Conservation (phyloP, 2,888 invertebrate species). For the Pseudococcus viburni region DNA sequence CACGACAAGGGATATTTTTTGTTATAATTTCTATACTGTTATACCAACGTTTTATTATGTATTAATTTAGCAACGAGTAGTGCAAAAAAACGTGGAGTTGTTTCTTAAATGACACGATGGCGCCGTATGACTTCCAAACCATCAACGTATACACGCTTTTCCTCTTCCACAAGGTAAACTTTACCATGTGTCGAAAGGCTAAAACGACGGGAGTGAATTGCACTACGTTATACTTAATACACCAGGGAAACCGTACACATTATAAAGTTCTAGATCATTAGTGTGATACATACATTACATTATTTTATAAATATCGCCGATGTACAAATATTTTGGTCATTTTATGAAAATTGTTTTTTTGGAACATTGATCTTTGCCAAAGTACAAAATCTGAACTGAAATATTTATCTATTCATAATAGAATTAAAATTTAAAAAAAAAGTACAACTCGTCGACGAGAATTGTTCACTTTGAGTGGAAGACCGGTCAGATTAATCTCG, state of each 20-base stretch:
- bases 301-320: neutral
- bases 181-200: slow-evolving; percentile 41
- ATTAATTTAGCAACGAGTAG: slow-evolving; percentile 29
- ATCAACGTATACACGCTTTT: slow-evolving; percentile 51
- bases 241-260: slow-evolving; percentile 49
- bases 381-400: too few species aligned
- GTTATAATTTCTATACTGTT: neutral
- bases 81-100: neutral
- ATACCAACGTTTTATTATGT: slow-evolving; percentile 18
- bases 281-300: slow-evolving; percentile 2
- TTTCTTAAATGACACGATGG: slow-evolving; percentile 41
- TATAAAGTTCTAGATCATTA: slow-evolving; percentile 1
- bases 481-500: too few species aligned
- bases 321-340: too few species aligned
- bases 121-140: slow-evolving; percentile 51
- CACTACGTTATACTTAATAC: neutral
- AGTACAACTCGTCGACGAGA: too few species aligned
- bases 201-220: slow-evolving; percentile 48
- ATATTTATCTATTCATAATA: too few species aligned
- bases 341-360: too few species aligned
- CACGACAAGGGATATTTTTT: neutral
- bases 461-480: too few species aligned
- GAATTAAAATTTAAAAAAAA: too few species aligned
- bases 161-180: slow-evolving; percentile 25
- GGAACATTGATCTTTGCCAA: too few species aligned